Evolutionary conservation across 92 coral and sea anemone genomes (phyloP).

Genomic region (Plumapathes pennacea): DNA sequence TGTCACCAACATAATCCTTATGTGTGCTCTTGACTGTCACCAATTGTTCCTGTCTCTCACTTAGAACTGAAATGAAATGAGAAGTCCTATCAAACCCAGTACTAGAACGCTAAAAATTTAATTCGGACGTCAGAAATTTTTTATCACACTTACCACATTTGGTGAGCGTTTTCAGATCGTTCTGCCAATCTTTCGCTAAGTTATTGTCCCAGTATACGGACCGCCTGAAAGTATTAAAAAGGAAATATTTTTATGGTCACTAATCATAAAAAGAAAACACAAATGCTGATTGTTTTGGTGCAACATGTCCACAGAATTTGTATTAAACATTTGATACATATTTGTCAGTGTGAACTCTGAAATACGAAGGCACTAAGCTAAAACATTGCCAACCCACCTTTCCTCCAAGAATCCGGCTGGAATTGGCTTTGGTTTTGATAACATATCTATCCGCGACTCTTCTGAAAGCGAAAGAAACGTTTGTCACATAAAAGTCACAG

Average conservation of each 20-base stretch:
- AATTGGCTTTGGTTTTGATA: slow-evolving; percentile 71
- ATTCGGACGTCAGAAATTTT: neutral
- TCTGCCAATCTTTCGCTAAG: slow-evolving; percentile 84
- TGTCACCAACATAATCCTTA: slow-evolving; percentile 91
- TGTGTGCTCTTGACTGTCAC: slow-evolving; percentile 63
- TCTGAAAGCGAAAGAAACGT: slow-evolving; percentile 35
- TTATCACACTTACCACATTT: slow-evolving; percentile 33
- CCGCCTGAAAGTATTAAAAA: slow-evolving; percentile 44
- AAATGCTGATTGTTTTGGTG: too few species aligned
- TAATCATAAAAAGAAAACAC: neutral
- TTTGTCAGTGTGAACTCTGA: neutral
- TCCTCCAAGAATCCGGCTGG: slow-evolving; percentile 91
- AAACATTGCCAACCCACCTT: slow-evolving; percentile 49
- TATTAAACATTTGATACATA: too few species aligned
- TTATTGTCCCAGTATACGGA: slow-evolving; percentile 97
- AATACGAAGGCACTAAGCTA: neutral
- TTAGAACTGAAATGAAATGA: slow-evolving; percentile 31
- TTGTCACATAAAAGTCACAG: too few species aligned
- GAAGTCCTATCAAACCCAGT: neutral
- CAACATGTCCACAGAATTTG: too few species aligned
- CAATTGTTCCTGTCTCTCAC: slow-evolving; percentile 76
- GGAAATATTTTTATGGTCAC: neutral
- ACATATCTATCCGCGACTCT: slow-evolving; percentile 40
- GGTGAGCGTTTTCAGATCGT: slow-evolving; percentile 45
- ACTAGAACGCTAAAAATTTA: neutral